Evolutionary conservation across 2,888 invertebrate genomes (phyloP).

Genomic region (Papilio elwesi): DNA sequence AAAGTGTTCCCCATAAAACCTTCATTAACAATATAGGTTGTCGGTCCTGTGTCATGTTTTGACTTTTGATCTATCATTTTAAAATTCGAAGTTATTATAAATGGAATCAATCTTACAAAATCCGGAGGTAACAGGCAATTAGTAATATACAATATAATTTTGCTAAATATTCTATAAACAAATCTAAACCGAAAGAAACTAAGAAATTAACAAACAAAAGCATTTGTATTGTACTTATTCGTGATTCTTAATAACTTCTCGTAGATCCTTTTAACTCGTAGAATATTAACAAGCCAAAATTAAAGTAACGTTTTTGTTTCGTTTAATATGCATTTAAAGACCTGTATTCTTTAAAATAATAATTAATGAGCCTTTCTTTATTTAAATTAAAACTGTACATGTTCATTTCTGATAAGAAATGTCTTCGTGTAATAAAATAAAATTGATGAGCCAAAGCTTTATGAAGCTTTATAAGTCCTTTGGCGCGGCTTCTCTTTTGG

Average conservation of each 20-base stretch:
- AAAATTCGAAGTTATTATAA: too few species aligned
- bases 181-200: conserved; percentile 34
- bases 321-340: conserved; percentile 40
- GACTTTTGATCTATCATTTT: too few species aligned
- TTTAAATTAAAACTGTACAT: background rate
- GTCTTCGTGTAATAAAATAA: conserved; percentile 10
- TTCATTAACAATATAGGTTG: too few species aligned
- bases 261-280: conserved; percentile 44
- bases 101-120: too few species aligned
- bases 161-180: conserved; percentile 18
- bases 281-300: conserved; percentile 55
- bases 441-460: background rate
- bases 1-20: too few species aligned
- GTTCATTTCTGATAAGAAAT: background rate
- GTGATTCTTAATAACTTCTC: conserved; percentile 51
- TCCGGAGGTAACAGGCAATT: too few species aligned
- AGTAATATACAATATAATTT: background rate
- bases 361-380: background rate
- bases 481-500: conserved; percentile 13
- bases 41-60: too few species aligned
- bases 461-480: background rate
- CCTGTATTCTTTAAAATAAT: background rate
- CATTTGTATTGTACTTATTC: conserved; percentile 46
- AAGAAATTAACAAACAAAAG: conserved; percentile 54
- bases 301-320: conserved; percentile 47